A percentile compares a stretch with the other conserved stretches of the same genome.
These are phyloP conservation scores for Gambusia holbrooki DNA, from an alignment of 2,113 vertebrate species.

Conservation along the genomic window DNA sequence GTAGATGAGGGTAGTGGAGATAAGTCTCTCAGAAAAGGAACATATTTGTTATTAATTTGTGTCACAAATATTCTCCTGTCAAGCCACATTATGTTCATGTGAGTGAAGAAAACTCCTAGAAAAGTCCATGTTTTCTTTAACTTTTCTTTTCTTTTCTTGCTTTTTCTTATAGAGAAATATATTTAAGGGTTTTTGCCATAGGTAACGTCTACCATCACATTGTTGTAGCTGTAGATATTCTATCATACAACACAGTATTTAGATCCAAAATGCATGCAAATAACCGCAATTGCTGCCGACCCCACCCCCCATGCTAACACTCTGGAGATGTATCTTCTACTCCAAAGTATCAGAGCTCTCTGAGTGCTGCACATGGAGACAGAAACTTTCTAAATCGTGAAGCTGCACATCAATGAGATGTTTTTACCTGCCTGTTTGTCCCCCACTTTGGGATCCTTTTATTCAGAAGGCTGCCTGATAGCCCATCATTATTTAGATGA, in stretches of 20 bases:
- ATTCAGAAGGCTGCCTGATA: constrained; percentile 54
- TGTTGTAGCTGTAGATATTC: constrained; percentile 1
- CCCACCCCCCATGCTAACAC: constrained; percentile 22
- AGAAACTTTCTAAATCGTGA: constrained; percentile 70
- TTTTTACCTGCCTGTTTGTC: constrained; percentile 72
- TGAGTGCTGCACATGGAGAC: constrained; percentile 45
- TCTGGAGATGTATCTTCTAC: constrained; percentile 60
- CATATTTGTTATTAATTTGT: not conserved
- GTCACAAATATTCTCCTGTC: not conserved
- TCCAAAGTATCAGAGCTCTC: constrained; percentile 66
- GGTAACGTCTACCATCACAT: not conserved
- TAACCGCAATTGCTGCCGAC: constrained; percentile 60
- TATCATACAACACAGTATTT: constrained; percentile 28
- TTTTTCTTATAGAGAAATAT: not conserved
- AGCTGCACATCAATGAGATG: constrained; percentile 63
- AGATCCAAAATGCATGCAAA: constrained; percentile 61
- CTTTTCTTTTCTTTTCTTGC: not conserved
- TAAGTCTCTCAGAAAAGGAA: not conserved
- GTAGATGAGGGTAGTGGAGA: not conserved
- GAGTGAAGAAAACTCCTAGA: not conserved
- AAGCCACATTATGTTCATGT: not conserved
- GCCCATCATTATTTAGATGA: constrained; percentile 69
- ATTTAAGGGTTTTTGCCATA: not conserved
- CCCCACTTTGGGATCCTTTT: constrained; percentile 66
- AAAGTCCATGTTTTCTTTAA: not conserved